Conservation (phyloP, 2,797 vertebrate species). For the Mormyrops attenuatus region DNA sequence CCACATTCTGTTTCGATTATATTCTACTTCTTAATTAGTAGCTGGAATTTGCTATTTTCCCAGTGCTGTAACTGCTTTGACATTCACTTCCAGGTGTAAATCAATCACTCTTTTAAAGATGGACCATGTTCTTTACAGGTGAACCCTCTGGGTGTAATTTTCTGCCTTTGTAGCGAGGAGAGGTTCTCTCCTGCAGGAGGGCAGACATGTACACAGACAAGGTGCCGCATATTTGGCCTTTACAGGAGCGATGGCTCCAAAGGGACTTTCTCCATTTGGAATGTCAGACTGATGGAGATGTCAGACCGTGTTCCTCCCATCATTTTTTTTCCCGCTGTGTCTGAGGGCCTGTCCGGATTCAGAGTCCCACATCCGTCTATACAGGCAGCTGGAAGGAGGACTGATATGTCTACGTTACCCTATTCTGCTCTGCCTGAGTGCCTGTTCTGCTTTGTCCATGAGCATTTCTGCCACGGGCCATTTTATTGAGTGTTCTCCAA, state of each 20-base stretch:
- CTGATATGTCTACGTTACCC: neutral
- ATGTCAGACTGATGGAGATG: constrained; percentile 5
- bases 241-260: neutral
- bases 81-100: neutral
- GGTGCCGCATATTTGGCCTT: neutral
- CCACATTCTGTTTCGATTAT: neutral
- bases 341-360: neutral
- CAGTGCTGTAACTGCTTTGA: neutral
- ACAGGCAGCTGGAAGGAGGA: neutral
- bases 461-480: neutral
- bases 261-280: constrained; percentile 8
- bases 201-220: neutral
- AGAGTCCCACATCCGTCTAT: neutral
- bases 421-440: neutral
- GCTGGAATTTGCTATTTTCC: neutral
- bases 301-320: neutral
- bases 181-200: neutral
- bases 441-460: neutral
- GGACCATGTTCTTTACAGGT: neutral
- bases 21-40: neutral
- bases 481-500: neutral
- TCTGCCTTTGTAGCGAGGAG: neutral
- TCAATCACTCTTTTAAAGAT: neutral
- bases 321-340: neutral
- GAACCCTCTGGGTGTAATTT: neutral